A percentile compares a stretch with the other conserved stretches of the same genome.
phyloP scores from a whole-genome alignment of 2,888 invertebrate species.

The Oxyscelio sp. region DNA sequence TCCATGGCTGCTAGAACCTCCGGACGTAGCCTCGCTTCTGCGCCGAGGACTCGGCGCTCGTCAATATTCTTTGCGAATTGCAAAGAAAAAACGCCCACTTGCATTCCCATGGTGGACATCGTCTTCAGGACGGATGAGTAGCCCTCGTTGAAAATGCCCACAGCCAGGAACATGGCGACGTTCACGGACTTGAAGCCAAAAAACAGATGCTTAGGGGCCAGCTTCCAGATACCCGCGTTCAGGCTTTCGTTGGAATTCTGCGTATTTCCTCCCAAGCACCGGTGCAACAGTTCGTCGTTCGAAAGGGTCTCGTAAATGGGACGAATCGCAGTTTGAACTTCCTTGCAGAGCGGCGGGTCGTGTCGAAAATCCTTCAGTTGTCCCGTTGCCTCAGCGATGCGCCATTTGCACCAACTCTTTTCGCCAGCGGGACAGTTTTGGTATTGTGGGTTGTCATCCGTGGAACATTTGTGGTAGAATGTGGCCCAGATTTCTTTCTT shows the following conservation, averaged over 20 bases:
- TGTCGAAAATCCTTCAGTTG: not conserved
- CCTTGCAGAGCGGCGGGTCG: not conserved
- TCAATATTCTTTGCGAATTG: not conserved
- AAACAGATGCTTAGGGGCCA: slow-evolving; percentile 26
- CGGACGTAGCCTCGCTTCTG: not conserved
- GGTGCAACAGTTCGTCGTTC: not conserved
- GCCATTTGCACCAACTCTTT: slow-evolving; percentile 35
- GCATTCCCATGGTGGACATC: slow-evolving; percentile 7
- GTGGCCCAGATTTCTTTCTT: slow-evolving; percentile 21
- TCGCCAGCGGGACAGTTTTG: slow-evolving; percentile 6
- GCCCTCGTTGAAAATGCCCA: slow-evolving; percentile 18
- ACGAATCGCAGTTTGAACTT: slow-evolving; percentile 21
- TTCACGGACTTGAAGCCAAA: not conserved
- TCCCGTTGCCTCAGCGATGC: slow-evolving; percentile 8
- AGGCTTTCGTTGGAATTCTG: slow-evolving; percentile 27
- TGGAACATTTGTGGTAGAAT: slow-evolving; percentile 29
- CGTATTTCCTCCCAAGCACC: slow-evolving; percentile 3
- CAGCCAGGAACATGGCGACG: slow-evolving; percentile 10
- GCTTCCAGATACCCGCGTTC: slow-evolving; percentile 23
- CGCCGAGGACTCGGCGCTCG: not conserved
- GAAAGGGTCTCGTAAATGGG: slow-evolving; percentile 3
- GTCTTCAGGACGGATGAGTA: not conserved
- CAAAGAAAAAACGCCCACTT: not conserved
- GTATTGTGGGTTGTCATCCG: not conserved
- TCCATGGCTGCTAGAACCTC: not conserved